Base-by-base conservation (phyloP, 2,113 vertebrate genomes). In the Grallaria varia region DNA sequence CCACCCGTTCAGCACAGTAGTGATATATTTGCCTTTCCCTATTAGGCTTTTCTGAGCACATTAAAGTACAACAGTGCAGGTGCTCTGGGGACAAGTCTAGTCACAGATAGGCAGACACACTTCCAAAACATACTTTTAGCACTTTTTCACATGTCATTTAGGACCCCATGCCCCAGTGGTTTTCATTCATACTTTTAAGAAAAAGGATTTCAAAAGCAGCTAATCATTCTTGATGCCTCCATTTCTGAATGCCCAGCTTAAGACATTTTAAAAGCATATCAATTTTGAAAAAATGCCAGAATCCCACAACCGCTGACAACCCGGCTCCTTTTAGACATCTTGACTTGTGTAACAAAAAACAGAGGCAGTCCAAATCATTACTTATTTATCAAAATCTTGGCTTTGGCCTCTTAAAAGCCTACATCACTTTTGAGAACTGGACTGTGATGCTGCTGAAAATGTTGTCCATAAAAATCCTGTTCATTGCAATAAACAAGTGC, bases 341-440 rank as follows among this genome's bases (percentile, higher is more conserved):
- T 14, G 2, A 81, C 78, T 93, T 95, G 92, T 79, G 25, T 90
- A 96, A 77, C 79, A 95, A 82, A 92, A 96, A 96, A 90, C 30
- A 84, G 79, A 96, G 60, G 75, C 85, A 96, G 82, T 31, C 84
- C 76, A 92, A 96, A 90, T 84, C 87, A 95, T 96, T 94, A 96
- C 33, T 95, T 96, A 96, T 97, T 97, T 86, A 97, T 91, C 53
- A 91, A 90, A 93, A 90, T 80, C 85, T 90, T 96, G 90, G 75
- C 42, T 95, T 93, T 71, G 78, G 87, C 75, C 79, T 93, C 82
- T 83, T 97, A 96, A 97, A 95, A 96, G 93, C 95, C 93, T 94
- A 63, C 87, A 95, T 95, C 93, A 96, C 63, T 96, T 97, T 94
- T 95, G 90, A 95, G 92, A 97, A 93, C 78, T 62, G 62, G 78